Base-by-base conservation (phyloP, 2,888 invertebrate species). In the Polydrusus pterygomalis region DNA sequence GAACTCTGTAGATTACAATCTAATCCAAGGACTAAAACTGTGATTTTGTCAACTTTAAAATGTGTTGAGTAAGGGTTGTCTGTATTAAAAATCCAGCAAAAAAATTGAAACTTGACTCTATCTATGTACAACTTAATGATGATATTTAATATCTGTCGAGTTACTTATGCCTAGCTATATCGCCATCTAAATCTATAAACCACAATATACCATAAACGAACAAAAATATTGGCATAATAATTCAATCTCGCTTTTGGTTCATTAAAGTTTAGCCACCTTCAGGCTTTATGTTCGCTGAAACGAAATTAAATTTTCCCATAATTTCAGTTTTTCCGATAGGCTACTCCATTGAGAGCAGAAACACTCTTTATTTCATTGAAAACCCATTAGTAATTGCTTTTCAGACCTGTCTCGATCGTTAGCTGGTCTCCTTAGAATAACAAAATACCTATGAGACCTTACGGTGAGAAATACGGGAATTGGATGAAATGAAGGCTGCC, bases 361-460 rank as follows among this genome's bases (percentile, higher is more conserved):
- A 54, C 13, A 54, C 13, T 30, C 30, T 54, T 54, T 54, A 30
- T 54, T 54, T 54, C 54, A n/a, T 47, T 30, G 54, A 5, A 54
- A 54, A 54, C 25, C 54, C 54, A 54, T 54, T 54, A 54, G 54
- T n/a, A 54, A 54, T 54, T 54, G 54, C 54, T 20, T 54, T 54
- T 30, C 54, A 54, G 20, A 30, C 54, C 7, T n/a, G 54, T 25
- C 11, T n/a, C 54, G 30, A 54, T 54, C 25, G 25, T 17, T 25
- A 30, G 25, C 54, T 25, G 54, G 54, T 30, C 20, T 54, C n/a
- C 25, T 25, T 25, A 9, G 54, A 54, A 54, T 25, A 54, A 2
- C n/a, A 54, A 54, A 54, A 20, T 47, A 47, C 47, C 47, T 47
- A 17, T 20, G 51, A 51, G 51, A 51, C 20, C 11, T 51, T 18